Percentiles rank a stretch among this genome's conserved stretches.
These are phyloP conservation scores for Heteromurus nitidus DNA, from an alignment of 2,888 invertebrate genomes.

Conservation along the genomic window DNA sequence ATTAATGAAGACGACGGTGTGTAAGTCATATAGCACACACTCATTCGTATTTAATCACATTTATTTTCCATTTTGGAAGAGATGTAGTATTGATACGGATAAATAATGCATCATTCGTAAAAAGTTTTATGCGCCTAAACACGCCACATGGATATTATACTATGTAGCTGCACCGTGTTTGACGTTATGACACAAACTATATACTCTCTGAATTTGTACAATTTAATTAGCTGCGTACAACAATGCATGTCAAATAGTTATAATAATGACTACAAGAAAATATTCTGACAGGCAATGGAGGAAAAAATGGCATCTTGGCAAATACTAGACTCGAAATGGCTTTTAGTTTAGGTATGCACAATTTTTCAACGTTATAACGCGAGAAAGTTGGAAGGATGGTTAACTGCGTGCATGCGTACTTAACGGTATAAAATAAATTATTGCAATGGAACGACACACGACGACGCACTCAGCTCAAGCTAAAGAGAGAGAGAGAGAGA, in stretches of 20 bases:
- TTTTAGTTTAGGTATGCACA: neutral
- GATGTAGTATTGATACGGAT: slow-evolving; percentile 15
- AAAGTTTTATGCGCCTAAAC: too few relatives aligned
- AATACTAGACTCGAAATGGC: too few relatives aligned
- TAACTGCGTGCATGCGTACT: slow-evolving; percentile 5
- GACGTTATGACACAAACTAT: slow-evolving; percentile 1
- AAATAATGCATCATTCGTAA: slow-evolving; percentile 8
- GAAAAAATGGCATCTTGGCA: too few relatives aligned
- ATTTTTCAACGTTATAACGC: slow-evolving; percentile 19
- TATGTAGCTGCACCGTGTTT: too few relatives aligned
- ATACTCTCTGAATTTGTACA: slow-evolving; percentile 25
- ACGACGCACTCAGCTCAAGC: too few relatives aligned
- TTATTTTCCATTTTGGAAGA: neutral
- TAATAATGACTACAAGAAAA: slow-evolving; percentile 1
- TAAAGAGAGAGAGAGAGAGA: too few relatives aligned
- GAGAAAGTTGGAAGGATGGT: slow-evolving; percentile 3
- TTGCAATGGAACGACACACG: slow-evolving; percentile 1
- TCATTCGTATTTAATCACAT: too few relatives aligned
- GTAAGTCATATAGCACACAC: neutral
- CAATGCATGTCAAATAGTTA: slow-evolving; percentile 17
- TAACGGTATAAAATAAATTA: neutral
- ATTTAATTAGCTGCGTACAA: slow-evolving; percentile 48
- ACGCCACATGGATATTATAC: too few relatives aligned
- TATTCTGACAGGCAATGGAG: neutral
- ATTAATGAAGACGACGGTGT: slow-evolving; percentile 27